A percentile compares a stretch with the other conserved stretches of the same genome.
Evolutionary conservation across 1,140 invertebrate genomes (phyloP).

Genomic region (Potamilus streckersoni): DNA sequence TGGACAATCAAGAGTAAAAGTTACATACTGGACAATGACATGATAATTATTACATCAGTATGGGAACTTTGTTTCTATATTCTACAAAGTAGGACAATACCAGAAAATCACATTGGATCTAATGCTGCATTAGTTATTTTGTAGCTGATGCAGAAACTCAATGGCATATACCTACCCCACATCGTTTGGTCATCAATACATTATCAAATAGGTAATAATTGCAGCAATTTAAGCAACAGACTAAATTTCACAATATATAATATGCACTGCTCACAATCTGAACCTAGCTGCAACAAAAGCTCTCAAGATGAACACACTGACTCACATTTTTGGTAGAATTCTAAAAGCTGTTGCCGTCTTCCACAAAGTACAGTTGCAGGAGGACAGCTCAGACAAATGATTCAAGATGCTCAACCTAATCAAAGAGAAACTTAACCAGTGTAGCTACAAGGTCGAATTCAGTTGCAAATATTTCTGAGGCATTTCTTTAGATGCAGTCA

Average conservation of each 20-base stretch:
- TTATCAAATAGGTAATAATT: conserved; percentile 21
- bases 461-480: background rate
- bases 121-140: conserved; percentile 17
- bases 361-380: conserved; percentile 23
- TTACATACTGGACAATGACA: conserved; percentile 18
- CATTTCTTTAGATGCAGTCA: too few species aligned
- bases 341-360: conserved; percentile 23
- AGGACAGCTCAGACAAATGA: conserved; percentile 18
- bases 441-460: conserved; percentile 45
- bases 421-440: conserved; percentile 34
- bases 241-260: conserved; percentile 4
- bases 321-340: conserved; percentile 14
- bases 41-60: conserved; percentile 2
- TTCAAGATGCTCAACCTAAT: conserved; percentile 26
- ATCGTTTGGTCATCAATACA: conserved; percentile 22
- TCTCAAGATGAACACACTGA: conserved; percentile 14
- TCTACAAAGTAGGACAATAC: conserved; percentile 6
- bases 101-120: conserved; percentile 11
- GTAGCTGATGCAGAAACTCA: conserved; percentile 10
- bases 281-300: conserved; percentile 24
- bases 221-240: conserved; percentile 1
- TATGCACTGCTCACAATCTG: conserved; percentile 26
- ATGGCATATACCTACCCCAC: conserved; percentile 16
- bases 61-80: conserved; percentile 7
- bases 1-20: conserved; percentile 12